A percentile compares a stretch with the other conserved stretches of the same genome.
Conservation (phyloP, 2,888 invertebrate genomes). For the Drosophila buzzatii region DNA sequence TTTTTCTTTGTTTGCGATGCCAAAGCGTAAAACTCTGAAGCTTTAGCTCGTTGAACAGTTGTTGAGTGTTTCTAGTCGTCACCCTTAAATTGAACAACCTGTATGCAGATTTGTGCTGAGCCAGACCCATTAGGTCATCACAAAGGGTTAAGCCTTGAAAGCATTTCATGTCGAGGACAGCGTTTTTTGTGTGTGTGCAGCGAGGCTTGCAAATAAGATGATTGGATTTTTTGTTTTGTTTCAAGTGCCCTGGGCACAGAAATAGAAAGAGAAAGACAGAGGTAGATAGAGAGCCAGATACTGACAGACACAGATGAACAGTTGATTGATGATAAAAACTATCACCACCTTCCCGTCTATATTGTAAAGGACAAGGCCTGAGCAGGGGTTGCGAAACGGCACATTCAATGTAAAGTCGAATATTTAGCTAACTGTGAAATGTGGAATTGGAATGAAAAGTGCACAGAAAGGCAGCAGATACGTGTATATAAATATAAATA, state of each 20-base stretch:
- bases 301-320: constrained; percentile 7
- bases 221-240: constrained; percentile 41
- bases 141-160: constrained; percentile 24
- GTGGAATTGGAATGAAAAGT: not conserved
- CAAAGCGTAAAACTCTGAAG: not conserved
- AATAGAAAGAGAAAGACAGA: not conserved
- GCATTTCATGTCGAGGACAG: constrained; percentile 1
- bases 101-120: constrained; percentile 10
- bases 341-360: constrained; percentile 31
- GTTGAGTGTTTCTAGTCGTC: not conserved
- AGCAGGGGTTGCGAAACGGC: constrained; percentile 26
- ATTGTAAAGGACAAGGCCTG: constrained; percentile 14
- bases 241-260: constrained; percentile 28
- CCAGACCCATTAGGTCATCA: constrained; percentile 6
- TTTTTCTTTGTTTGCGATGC: not conserved
- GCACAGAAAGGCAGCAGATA: not conserved
- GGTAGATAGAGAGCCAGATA: not conserved
- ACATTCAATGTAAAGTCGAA: not conserved
- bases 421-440: constrained; percentile 8
- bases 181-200: constrained; percentile 3
- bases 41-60: not conserved
- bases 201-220: constrained; percentile 27
- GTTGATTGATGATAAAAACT: constrained; percentile 62
- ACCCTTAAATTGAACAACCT: constrained; percentile 32
- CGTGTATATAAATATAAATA: not conserved